Percentiles rank a stretch among this genome's conserved stretches.
phyloP scores from a whole-genome alignment of 2,113 vertebrate genomes.

The Kryptolebias marmoratus region DNA sequence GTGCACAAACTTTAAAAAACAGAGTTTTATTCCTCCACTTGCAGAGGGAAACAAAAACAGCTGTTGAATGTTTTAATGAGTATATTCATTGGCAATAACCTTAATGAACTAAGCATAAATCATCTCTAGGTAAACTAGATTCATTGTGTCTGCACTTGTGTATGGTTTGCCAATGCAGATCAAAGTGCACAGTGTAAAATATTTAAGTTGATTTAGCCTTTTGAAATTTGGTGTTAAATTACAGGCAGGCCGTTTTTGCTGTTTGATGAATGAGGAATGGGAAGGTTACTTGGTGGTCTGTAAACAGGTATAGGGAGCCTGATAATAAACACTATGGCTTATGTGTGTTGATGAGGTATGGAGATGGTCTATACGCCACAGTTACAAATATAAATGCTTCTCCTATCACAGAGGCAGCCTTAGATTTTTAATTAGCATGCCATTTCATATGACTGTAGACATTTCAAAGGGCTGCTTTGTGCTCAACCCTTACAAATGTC shows the following conservation, averaged over 20 bases:
- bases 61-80: constrained; percentile 65
- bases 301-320: constrained; percentile 75
- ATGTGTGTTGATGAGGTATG: constrained; percentile 69
- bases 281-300: constrained; percentile 75
- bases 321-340: constrained; percentile 75
- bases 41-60: constrained; percentile 28
- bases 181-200: constrained; percentile 79
- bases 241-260: constrained; percentile 74
- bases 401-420: constrained; percentile 85
- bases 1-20: constrained; percentile 37
- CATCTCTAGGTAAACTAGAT: constrained; percentile 69
- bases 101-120: constrained; percentile 78
- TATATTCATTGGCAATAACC: constrained; percentile 75
- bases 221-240: constrained; percentile 81
- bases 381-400: constrained; percentile 81
- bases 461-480: constrained; percentile 93
- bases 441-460: constrained; percentile 90
- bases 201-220: constrained; percentile 78
- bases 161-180: constrained; percentile 67
- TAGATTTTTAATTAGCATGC: constrained; percentile 92
- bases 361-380: constrained; percentile 67
- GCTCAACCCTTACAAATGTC: constrained; percentile 90
- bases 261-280: constrained; percentile 72
- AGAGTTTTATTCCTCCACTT: constrained; percentile 51
- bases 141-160: constrained; percentile 73